Base-by-base conservation (phyloP, 2,797 vertebrate genomes). In the Pseudochirops cupreus region DNA sequence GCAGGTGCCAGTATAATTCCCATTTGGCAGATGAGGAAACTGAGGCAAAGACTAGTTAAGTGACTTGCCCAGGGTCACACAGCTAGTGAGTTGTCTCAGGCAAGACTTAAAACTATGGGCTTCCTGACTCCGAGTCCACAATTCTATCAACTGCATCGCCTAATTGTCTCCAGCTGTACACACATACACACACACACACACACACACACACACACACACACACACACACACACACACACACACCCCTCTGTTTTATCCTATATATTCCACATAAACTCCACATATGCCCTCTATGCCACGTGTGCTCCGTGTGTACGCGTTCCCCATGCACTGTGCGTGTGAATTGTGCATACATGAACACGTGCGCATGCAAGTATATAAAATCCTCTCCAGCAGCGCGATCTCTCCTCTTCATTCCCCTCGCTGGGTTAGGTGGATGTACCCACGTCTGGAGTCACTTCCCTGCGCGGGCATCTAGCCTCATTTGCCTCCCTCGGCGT, bases 321-420 rank as follows among this genome's bases (percentile, higher is more conserved):
- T 9, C 53, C 6, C 53, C 53, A 10, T 53, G 53, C 53, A 53
- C 33, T 11, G 33, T 5, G 16, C 7, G 5, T n/a, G 6, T 39
- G 21, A 21, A 18, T 29, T 6, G 67, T 74, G 33, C 7, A 21
- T 74, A 18, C n/a, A n/a, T 16, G 28, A 12, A 13, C 13, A 67
- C 12, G 4, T 16, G 3, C 62, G 0, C 1, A 18, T 16, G 14
- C 1, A n/a, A 4, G 31, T 31, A 31, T 31, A 31, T 31, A 13
- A 11, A 31, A 33, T 4, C 59, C 28, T 29, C 29, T 59, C 62
- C 62, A 67, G 31, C 4, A 67, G 16, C 0, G 14, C 5, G 24
- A 2, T 7, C n/a, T 24, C 7, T 33, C 4, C n/a, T 82, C n/a
- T 31, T 21, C 9, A 3, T 24, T 2, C 0, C 16, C 67, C 21